Base-by-base conservation (phyloP, 2,797 vertebrate species). In the Eremophila alpestris region DNA sequence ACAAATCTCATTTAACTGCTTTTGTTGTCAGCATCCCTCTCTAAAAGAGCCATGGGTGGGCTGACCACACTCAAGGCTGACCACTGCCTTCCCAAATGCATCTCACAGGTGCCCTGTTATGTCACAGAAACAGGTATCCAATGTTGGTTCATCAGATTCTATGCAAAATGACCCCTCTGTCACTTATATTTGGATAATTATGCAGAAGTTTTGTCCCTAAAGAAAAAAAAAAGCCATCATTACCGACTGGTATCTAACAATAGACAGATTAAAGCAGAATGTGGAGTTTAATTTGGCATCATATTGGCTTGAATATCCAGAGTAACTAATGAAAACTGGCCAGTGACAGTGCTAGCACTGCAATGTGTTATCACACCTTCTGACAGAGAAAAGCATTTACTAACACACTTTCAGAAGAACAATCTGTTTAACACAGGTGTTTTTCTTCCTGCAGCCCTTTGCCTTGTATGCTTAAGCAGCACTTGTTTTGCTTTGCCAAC, bases 351-450 rank as follows among this genome's bases (percentile, higher is more conserved):
- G 29, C 36, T 67, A 30, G 5, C 51, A 49, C 4, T 65, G 59
- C 52, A 65, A 65, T 3, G 45, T 70, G 56, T 56, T 84, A 63
- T 51, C 82, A 76, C 83, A 93, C 78, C 51, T 75, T 40, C 63
- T 74, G 71, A 87, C 60, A 76, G 64, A 55, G 34, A 73, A 79
- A 76, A 75, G 52, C 74, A 63, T 79, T 90, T 95, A 60, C 45
- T 22, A 67, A 58, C 43, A 74, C 45, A 52, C 40, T 86, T 77
- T 10, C 11, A 2, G 69, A 76, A 84, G 58, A 93, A 84, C 73
- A 79, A 76, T 78, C 82, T 65, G 76, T 81, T 90, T 55, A 84
- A 71, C 52, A n/a, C 40, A 46, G 30, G 13, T 41, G 26, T 10
- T 16, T 83, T 87, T 68, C 40, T 56, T 19, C 54, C 70, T n/a